Percentiles rank a stretch among this genome's conserved stretches.
Evolutionary conservation across 2,797 vertebrate genomes (phyloP).

Genomic region (Diceros bicornis): DNA sequence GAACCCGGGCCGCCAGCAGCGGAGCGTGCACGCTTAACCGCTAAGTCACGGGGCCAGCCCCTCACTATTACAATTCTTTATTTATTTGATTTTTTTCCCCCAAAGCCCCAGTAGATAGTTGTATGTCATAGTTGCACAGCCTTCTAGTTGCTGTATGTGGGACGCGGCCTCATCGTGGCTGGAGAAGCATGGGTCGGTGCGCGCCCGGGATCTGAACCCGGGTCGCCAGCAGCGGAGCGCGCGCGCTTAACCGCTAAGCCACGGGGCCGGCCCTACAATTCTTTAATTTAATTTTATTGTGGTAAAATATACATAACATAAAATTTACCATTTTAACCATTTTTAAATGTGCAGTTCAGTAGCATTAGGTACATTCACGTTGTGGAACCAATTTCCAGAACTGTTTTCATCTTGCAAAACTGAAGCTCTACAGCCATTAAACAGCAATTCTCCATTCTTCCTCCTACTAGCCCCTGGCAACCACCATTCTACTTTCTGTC

Average conservation of each 20-base stretch:
- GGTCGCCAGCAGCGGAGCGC: too few species aligned
- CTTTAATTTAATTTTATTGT: slow-evolving; percentile 17
- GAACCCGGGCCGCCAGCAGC: too few species aligned
- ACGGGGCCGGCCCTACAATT: not conserved
- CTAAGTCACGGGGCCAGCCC: too few species aligned
- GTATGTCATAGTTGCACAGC: too few species aligned
- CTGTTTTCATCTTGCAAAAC: not conserved
- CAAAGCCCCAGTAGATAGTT: too few species aligned
- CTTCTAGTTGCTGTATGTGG: too few species aligned
- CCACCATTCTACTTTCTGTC: not conserved
- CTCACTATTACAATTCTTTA: not conserved
- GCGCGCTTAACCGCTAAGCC: too few species aligned
- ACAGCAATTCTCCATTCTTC: not conserved
- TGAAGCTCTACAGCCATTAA: not conserved
- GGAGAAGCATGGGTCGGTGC: too few species aligned
- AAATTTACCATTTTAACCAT: not conserved
- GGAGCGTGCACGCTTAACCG: too few species aligned
- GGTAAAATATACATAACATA: not conserved
- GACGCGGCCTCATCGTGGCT: too few species aligned
- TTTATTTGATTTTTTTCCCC: too few species aligned
- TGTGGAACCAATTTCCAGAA: not conserved
- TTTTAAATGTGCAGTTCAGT: slow-evolving; percentile 9
- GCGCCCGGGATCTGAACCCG: too few species aligned
- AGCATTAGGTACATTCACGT: not conserved
- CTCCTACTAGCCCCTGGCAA: not conserved